Evolutionary conservation across 2,888 invertebrate genomes (phyloP), one percentile per base, ranked within the genome.

Genomic region (Athripsodes cinereus): DNA sequence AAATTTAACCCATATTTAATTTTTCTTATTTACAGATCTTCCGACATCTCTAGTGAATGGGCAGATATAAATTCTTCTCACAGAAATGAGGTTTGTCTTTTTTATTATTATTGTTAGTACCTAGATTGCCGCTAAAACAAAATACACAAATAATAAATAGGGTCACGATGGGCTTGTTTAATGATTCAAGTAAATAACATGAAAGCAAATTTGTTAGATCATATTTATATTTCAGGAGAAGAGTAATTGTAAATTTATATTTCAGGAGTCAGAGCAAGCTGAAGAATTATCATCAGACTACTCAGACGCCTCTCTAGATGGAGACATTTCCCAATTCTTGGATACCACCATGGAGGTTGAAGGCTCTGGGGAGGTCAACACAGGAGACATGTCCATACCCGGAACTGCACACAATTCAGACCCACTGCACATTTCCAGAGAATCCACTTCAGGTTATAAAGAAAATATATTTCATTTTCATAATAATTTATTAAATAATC

Each of bases 291-390:
- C 57, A 18, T 60, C 59, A 59, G 78, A 78, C 56, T 77, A 76
- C 63, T 76, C 76, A 73, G 76, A 72, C 0, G 76, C 75, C 65
- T 72, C 76, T 19, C 73, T 78, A 0, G 66, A 78, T 0, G 63
- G 61, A 6, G 78, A 78, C 64, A 78, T 78, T 62, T 78, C 76
- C n/a, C 75, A 74, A 26, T 78, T 78, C 66, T 69, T 78, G 19
- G 72, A 74, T 64, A 78, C 78, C 2, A 55, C 53, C 18, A 63
- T 63, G 61, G 61, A 61, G 31, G 63, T 62, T 49, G 55, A 64
- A 69, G 10, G 47, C 20, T 31, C 50, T 26, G 50, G 22, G 6
- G 50, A 22, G 16, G 22, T 21, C 3, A 48, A 11, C 19, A 21
- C 16, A 5, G 48, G 40, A 13, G 40, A 40, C 5, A 40, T 40